Conservation (phyloP, 2,113 vertebrate genomes). For the Oreochromis niloticus region DNA sequence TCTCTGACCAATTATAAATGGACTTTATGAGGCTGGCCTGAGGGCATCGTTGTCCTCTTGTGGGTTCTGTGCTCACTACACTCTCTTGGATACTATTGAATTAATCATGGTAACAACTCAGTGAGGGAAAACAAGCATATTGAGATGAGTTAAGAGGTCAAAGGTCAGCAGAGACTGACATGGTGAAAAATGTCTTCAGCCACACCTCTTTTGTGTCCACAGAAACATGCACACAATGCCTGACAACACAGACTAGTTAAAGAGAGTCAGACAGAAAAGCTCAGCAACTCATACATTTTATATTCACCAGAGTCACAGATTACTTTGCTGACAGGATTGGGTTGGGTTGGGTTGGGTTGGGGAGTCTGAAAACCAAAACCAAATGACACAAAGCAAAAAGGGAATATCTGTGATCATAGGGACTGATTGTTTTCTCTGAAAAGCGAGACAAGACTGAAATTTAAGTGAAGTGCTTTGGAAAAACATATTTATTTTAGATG, state of each 20-base stretch:
- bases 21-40: neutral
- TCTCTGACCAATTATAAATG: neutral
- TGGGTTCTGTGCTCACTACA: neutral
- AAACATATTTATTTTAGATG: neutral
- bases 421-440: neutral
- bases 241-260: neutral
- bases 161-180: neutral
- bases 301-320: slow-evolving; percentile 17
- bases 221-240: neutral
- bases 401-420: neutral
- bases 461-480: neutral
- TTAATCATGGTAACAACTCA: neutral
- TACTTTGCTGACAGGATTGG: neutral
- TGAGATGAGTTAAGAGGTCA: neutral
- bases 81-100: neutral
- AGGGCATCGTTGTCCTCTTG: neutral
- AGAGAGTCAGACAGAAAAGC: neutral
- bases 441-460: neutral
- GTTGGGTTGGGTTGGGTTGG: neutral
- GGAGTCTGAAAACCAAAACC: neutral
- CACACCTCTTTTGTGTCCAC: neutral
- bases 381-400: neutral
- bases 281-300: neutral
- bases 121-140: neutral
- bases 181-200: neutral